Evolutionary conservation across 1,140 invertebrate species (phyloP), one percentile per base, ranked within the genome.

Genomic region (Odontomachus brunneus): DNA sequence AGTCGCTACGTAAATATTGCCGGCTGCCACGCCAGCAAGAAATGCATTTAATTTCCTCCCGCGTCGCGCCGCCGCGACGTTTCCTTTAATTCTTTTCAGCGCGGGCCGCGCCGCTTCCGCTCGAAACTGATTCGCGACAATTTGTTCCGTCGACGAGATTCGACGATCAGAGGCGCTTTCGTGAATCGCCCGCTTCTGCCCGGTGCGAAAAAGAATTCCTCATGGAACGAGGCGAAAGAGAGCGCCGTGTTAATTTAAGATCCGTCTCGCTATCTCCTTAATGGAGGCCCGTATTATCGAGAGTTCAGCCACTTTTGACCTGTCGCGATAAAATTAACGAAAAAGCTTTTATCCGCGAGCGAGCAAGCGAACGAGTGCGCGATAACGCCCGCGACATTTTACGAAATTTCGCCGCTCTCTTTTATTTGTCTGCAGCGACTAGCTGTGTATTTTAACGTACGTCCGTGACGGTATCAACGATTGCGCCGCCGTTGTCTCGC

Each of bases 41-140:
- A 84, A 72, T 63, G 83, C 67, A 63, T 80, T 82, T 84, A 84
- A 69, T 80, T 84, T 84, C 66, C 83, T 55, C 38, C 51, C 44
- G 65, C 51, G 59, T 24, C 83, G 22, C 59, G 26, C 53, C 44
- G 55, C 29, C 38, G 33, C 49, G 15, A 69, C 33, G 7, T 63
- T 72, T 60, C 22, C 9, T 33, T 33, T 15, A 14, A 24, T n/a
- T 48, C 33, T 14, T 55, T 22, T 78, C 55, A 22, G 53, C 19
- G 51, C 67, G 53, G 69, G 44, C 63, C 38, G 33, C 22, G 3
- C 2, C 53, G n/a, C 44, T 26, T 4, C 2, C 53, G n/a, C 44
- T 33, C 24, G 29, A 71, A 80, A 67, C n/a, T 57, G 51, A 57
- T 71, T 26, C 66, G 63, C 83, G 66, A 59, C 33, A 65, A 19